phyloP scores from a whole-genome alignment of 2,888 invertebrate species.

The Nowickia ferox region DNA sequence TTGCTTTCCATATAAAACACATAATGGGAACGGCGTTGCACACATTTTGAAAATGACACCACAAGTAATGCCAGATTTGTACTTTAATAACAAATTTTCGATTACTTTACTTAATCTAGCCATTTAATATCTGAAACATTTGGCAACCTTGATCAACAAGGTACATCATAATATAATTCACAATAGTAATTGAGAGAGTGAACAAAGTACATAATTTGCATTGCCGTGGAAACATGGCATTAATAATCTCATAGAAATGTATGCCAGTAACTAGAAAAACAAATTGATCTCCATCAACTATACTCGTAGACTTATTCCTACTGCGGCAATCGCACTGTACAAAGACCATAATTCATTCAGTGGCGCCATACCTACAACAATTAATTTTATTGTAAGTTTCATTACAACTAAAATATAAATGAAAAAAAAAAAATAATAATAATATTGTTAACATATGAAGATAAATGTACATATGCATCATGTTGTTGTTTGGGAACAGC shows the following conservation, averaged over 20 bases:
- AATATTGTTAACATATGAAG: conserved; percentile 44
- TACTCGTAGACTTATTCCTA: neutral
- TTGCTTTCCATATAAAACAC: too few species aligned
- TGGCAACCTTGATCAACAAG: too few species aligned
- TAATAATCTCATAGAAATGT: neutral
- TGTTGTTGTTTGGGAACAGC: conserved; percentile 41
- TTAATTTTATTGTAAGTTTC: conserved; percentile 7
- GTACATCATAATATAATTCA: too few species aligned
- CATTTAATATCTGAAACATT: too few species aligned
- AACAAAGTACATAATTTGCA: too few species aligned
- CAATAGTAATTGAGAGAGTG: too few species aligned
- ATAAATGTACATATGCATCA: conserved; percentile 12
- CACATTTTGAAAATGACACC: too few species aligned
- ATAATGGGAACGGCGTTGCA: too few species aligned
- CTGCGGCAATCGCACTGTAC: neutral
- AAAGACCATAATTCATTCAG: neutral
- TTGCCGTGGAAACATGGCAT: neutral
- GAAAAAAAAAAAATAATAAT: neutral
- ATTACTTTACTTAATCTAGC: too few species aligned
- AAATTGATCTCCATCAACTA: neutral
- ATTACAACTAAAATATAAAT: conserved; percentile 10
- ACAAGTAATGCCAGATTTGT: too few species aligned
- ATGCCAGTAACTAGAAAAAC: neutral
- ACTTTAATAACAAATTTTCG: too few species aligned
- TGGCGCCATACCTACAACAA: conserved; percentile 35